Evolutionary conservation across 2,113 vertebrate genomes (phyloP), one percentile per base, ranked within the genome.

Genomic region (Terrapene triunguis): DNA sequence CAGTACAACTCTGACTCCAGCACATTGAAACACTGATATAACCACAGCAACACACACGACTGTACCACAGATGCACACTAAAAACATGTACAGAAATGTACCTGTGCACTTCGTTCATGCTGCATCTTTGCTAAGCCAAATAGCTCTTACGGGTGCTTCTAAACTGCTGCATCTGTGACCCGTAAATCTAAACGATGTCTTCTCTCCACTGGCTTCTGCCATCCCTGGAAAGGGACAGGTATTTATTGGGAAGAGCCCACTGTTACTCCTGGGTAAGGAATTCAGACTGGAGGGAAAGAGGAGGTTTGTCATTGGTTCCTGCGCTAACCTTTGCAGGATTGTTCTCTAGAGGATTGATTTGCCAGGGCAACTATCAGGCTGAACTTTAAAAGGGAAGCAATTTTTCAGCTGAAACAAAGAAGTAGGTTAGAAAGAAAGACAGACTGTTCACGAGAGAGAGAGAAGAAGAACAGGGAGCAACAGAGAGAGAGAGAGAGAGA

Each of bases 341-440:
- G 72, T 96, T 97, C 97, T 97, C 97, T 74, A 87, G 85, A 95
- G 95, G 94, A 91, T 97, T 80, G 88, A 91, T 97, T 98, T 95
- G 94, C 96, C 97, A 95, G 95, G 96, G 97, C 92, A 88, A 92
- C 74, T 83, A 90, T 95, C 91, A 95, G 94, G 94, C 92, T 82
- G 97, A 97, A 98, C 97, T 98, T 98, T 97, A 97, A 96, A 92
- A 95, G 80, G 95, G 93, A 91, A 97, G 96, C 92, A 85, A 90
- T 94, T 97, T 97, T 97, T 96, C 96, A 48, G 94, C 96, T 97
- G 97, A 97, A 97, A 97, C 97, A 97, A 97, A 97, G 97, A 98
- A 97, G 96, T 95, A 51, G 42, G 85, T 47, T 69, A 62, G 50
- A 84, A 95, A 97, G 96, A 96, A 94, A 92, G 90, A 82, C 29